These are phyloP conservation scores for Ctenomys sociabilis DNA, from an alignment of 2,113 vertebrate genomes.

Conservation along the genomic window DNA sequence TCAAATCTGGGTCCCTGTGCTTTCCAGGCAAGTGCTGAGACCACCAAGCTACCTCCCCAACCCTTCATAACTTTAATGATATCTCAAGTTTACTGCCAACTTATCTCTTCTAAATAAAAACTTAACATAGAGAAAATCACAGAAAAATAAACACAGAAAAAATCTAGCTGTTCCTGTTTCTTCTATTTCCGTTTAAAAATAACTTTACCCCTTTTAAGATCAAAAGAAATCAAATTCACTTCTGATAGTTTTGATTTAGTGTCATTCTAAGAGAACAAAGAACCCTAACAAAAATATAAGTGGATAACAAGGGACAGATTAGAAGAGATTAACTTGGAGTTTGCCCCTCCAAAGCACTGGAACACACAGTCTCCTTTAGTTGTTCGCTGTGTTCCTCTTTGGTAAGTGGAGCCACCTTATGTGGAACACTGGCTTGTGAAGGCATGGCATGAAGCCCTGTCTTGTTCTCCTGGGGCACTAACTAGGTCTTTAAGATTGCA, in stretches of 20 bases:
- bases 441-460: neutral
- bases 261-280: conserved; percentile 59
- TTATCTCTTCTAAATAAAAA: conserved; percentile 8
- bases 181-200: conserved; percentile 46
- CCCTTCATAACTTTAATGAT: neutral
- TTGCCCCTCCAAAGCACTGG: neutral
- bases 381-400: conserved; percentile 33
- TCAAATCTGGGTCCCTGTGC: too few relatives aligned
- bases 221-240: neutral
- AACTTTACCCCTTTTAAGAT: neutral
- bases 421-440: neutral
- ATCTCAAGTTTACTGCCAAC: conserved; percentile 1
- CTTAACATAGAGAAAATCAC: neutral
- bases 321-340: conserved; percentile 56
- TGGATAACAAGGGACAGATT: neutral
- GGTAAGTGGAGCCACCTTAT: conserved; percentile 39
- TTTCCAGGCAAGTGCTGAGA: too few relatives aligned
- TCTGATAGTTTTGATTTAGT: conserved; percentile 30
- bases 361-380: conserved; percentile 13
- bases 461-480: conserved; percentile 64
- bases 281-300: neutral
- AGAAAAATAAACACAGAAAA: neutral
- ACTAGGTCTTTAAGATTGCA: conserved; percentile 69
- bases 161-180: neutral
- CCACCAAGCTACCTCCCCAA: too few relatives aligned